Percentiles rank a stretch among this genome's conserved stretches.
Evolutionary conservation across 2,888 invertebrate species (phyloP).

Genomic region (Chrysolina oricalcia): DNA sequence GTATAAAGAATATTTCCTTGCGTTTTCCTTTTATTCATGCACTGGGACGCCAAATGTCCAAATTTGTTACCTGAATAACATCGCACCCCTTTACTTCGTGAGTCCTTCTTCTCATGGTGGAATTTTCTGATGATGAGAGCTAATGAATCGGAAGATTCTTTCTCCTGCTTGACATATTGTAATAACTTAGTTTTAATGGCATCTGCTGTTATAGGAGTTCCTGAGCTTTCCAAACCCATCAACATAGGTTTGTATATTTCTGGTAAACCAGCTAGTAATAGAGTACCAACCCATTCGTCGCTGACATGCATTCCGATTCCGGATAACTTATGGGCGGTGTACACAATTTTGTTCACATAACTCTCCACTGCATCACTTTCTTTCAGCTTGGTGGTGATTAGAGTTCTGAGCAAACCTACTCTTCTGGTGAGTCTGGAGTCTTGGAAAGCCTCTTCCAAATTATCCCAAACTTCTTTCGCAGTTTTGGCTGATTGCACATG

Average conservation of each 20-base stretch:
- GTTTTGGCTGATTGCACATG: too few species aligned
- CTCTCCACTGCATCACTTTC: constrained; percentile 37
- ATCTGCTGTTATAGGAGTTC: constrained; percentile 7
- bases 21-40: constrained; percentile 2
- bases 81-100: neutral
- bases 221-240: constrained; percentile 22
- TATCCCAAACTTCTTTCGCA: too few species aligned
- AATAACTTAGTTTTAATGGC: constrained; percentile 9
- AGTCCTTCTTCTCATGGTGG: neutral
- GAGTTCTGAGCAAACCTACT: constrained; percentile 36
- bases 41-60: too few species aligned
- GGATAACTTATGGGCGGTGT: constrained; percentile 25
- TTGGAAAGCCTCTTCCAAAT: too few species aligned
- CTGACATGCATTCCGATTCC: constrained; percentile 30
- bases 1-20: neutral
- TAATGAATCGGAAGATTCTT: neutral
- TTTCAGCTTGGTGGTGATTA: constrained; percentile 40
- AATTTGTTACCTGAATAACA: too few species aligned
- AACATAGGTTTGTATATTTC: constrained; percentile 18
- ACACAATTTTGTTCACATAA: constrained; percentile 41
- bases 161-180: constrained; percentile 4
- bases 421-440: constrained; percentile 37
- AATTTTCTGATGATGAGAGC: neutral
- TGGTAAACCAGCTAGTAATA: constrained; percentile 9
- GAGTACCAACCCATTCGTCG: constrained; percentile 37